phyloP scores from a whole-genome alignment of 2,888 invertebrate genomes.

The Caenorhabditis angaria region DNA sequence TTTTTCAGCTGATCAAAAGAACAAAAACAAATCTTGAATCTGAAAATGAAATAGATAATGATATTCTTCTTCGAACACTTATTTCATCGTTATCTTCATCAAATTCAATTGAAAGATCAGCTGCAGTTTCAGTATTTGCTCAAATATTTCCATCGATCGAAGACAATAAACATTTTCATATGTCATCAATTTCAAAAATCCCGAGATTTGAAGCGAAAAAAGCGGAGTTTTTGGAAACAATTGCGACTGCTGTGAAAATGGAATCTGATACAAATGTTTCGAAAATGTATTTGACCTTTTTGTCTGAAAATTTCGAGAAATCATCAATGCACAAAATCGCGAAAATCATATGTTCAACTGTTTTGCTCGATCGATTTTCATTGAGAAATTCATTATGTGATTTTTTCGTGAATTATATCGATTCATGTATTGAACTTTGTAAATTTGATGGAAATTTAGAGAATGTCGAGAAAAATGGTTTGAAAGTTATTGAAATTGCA shows the following conservation, averaged over 20 bases:
- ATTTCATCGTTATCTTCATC: conserved; percentile 20
- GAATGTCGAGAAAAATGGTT: not conserved
- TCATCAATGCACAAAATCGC: conserved; percentile 27
- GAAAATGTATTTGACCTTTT: conserved; percentile 27
- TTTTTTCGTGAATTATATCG: conserved; percentile 33
- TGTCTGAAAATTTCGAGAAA: conserved; percentile 15
- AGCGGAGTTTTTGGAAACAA: conserved; percentile 14
- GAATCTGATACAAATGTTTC: conserved; percentile 19
- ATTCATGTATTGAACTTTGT: conserved; percentile 19
- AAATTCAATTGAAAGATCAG: conserved; percentile 2
- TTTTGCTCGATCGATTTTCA: conserved; percentile 8
- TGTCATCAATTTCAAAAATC: conserved; percentile 12
- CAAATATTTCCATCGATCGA: conserved; percentile 16
- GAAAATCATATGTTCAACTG: conserved; percentile 11
- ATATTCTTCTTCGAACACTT: conserved; percentile 24
- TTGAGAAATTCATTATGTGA: conserved; percentile 18
- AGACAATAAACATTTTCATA: conserved; percentile 17
- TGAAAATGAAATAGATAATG: conserved; percentile 13
- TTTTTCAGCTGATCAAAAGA: conserved; percentile 26
- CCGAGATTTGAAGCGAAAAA: conserved; percentile 18
- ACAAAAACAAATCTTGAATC: conserved; percentile 19
- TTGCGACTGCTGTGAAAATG: conserved; percentile 19
- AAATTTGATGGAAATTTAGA: not conserved
- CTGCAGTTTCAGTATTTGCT: conserved; percentile 19
- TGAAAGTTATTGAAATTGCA: conserved; percentile 6